Base-by-base conservation (phyloP, 2,888 invertebrate genomes). In the Penaeus monodon region DNA sequence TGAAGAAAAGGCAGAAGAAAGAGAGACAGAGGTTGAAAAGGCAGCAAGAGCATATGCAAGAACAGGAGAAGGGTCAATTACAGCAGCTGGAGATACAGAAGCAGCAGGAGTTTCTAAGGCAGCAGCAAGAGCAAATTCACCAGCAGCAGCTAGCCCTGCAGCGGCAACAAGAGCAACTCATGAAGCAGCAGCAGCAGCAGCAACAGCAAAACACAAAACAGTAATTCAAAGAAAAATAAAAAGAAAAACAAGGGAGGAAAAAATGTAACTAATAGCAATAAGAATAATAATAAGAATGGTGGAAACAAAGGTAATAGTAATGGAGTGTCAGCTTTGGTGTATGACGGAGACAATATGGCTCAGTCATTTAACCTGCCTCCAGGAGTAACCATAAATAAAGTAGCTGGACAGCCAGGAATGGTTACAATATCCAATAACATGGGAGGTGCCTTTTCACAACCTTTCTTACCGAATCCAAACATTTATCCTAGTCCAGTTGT, bases 351-450 rank as follows among this genome's bases (percentile, higher is more conserved):
- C 68, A 89, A 90, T 79, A 85, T 89, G 78, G 86, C 90, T 64
- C 85, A 88, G 73, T 83, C 88, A 38, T 90, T 90, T 82, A 87
- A 90, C 83, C 88, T 96, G 74, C 96, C 96, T 0, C 96, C 96
- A 0, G 96, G 96, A n/a, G 96, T 96, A 77, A 96, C 96, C 0
- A 93, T 96, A 68, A 96, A 96, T 0, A 94, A 96, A 88, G 96
- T 96, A 0, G 90, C 89, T n/a, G 90, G 90, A 27, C 88, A 90
- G 66, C 90, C 90, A 64, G 90, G 90, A 27, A 90, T 90, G 90
- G 88, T 90, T n/a, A 90, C 88, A 65, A 88, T 90, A 70, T 90
- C 90, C 7, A 88, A 88, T 49, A 90, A 89, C 65, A 88, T 88
- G 84, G 88, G 87, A 17, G 83, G 83, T 68, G 86, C 84, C 68